phyloP scores from a whole-genome alignment of 2,797 vertebrate genomes.

The Leptoclinus maculatus region DNA sequence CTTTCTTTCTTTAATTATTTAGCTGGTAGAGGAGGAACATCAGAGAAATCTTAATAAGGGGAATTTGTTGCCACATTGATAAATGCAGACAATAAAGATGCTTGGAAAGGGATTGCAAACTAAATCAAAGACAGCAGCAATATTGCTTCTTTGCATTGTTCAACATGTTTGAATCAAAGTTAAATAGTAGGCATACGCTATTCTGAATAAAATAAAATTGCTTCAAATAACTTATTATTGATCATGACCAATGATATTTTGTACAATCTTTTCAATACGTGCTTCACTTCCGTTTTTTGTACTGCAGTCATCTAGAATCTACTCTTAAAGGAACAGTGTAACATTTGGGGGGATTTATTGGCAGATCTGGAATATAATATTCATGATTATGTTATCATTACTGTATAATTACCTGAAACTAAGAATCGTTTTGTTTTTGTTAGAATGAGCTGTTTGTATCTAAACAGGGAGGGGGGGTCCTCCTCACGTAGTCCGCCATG shows the following conservation, averaged over 20 bases:
- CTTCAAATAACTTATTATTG: neutral
- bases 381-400: too few species aligned
- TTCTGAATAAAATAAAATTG: neutral
- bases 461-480: too few species aligned
- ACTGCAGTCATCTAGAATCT: neutral
- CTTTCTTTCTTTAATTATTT: neutral
- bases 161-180: neutral
- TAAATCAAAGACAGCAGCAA: neutral
- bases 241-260: neutral
- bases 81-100: too few species aligned
- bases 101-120: too few species aligned
- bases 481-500: too few species aligned
- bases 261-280: neutral
- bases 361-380: too few species aligned
- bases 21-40: neutral
- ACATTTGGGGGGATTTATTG: too few species aligned
- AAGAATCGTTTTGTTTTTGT: too few species aligned
- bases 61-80: too few species aligned
- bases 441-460: too few species aligned
- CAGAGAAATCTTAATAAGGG: neutral
- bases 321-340: neutral
- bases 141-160: neutral
- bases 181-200: neutral
- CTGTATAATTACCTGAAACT: too few species aligned
- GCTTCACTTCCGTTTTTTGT: neutral